Conservation (phyloP, 2,888 invertebrate species). For the Agriotes lineatus region DNA sequence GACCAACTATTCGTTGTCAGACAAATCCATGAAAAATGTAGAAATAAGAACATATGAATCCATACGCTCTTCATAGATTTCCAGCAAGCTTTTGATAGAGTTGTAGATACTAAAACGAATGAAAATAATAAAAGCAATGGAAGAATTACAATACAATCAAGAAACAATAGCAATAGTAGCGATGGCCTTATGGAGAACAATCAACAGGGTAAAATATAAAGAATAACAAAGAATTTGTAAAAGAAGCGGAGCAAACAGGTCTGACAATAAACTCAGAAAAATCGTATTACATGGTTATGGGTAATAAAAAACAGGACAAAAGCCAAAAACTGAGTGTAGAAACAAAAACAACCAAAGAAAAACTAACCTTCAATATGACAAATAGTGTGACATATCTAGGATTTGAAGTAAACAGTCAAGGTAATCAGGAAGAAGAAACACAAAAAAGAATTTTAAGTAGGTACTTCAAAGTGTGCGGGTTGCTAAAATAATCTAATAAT, state of each 20-base stretch:
- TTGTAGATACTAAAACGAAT: not conserved
- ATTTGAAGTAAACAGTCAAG: not conserved
- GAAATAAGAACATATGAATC: not conserved
- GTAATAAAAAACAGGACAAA: not conserved
- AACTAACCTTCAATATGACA: not conserved
- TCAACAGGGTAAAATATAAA: not conserved
- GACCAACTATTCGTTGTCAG: not conserved
- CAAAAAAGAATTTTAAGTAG: not conserved
- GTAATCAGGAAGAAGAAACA: not conserved
- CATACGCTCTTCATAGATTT: not conserved
- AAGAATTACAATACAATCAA: too few relatives aligned
- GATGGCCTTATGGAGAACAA: not conserved
- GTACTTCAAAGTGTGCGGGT: not conserved
- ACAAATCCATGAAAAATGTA: not conserved
- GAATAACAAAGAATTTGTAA: not conserved
- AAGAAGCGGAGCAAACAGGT: not conserved
- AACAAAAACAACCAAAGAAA: not conserved
- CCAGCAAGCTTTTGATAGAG: not conserved
- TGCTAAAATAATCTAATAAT: not conserved
- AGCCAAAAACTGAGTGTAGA: not conserved
- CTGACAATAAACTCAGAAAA: not conserved
- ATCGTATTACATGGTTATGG: not conserved
- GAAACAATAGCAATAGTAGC: not conserved
- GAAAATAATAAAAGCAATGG: too few relatives aligned
- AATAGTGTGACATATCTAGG: not conserved